Evolutionary conservation across 2,888 invertebrate species (phyloP).

Genomic region (Volucella bombylans): DNA sequence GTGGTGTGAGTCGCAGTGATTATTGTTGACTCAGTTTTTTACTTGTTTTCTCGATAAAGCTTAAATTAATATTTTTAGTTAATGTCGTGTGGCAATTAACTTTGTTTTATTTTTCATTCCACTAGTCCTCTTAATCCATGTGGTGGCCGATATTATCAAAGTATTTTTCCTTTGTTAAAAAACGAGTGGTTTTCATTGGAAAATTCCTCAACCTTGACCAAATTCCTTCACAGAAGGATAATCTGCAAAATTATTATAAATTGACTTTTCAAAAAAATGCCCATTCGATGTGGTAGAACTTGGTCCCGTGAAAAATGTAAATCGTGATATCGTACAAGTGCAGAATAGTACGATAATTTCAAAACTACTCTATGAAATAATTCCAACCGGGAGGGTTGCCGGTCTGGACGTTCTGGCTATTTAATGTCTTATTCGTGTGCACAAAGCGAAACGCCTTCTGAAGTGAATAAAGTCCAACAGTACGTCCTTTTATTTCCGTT

Average conservation of each 20-base stretch:
- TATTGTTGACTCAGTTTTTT: no score
- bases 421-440: constrained; percentile 61
- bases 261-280: not conserved
- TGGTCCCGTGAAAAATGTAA: constrained; percentile 21
- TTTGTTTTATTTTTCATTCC: no score
- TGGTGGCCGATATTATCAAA: no score
- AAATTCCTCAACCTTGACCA: no score
- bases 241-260: not conserved
- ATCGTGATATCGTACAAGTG: constrained; percentile 46
- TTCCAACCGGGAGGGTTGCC: constrained; percentile 31
- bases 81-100: no score
- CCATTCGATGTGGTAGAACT: not conserved
- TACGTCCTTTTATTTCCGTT: not conserved
- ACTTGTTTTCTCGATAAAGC: no score
- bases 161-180: no score
- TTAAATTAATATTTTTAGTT: no score
- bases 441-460: constrained; percentile 36
- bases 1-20: no score
- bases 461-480: not conserved
- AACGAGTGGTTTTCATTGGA: no score
- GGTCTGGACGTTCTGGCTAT: constrained; percentile 10
- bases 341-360: constrained; percentile 22
- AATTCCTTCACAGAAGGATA: not conserved
- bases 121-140: no score
- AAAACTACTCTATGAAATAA: constrained; percentile 44